These are phyloP conservation scores for Thalassoma bifasciatum DNA, from an alignment of 2,113 vertebrate species.

Conservation along the genomic window DNA sequence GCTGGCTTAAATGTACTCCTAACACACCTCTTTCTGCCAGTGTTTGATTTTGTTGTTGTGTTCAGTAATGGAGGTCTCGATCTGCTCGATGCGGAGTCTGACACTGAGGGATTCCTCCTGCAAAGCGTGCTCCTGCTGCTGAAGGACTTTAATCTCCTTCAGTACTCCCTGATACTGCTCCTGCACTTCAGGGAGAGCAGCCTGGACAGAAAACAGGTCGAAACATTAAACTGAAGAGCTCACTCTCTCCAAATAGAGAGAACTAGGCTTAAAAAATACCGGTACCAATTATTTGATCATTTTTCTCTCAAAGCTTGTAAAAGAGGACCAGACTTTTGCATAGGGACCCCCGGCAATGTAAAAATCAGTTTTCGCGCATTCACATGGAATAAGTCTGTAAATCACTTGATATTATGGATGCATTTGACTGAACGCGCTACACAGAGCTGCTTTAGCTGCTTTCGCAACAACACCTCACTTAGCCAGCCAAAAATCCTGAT, in stretches of 20 bases:
- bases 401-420: no score
- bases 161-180: conserved; percentile 84
- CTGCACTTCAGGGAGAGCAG: conserved; percentile 85
- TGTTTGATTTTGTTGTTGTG: conserved; percentile 92
- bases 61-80: conserved; percentile 86
- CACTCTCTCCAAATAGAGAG: neutral
- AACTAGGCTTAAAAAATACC: no score
- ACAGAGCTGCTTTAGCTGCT: no score
- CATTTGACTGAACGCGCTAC: no score
- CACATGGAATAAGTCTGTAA: no score
- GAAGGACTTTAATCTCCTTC: conserved; percentile 87
- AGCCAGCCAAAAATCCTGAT: no score
- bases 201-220: conserved; percentile 72
- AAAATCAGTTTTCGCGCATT: no score
- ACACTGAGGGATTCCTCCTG: conserved; percentile 91
- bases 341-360: no score
- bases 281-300: neutral
- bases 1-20: no score
- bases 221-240: neutral
- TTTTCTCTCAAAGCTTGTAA: no score
- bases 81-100: conserved; percentile 91
- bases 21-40: conserved; percentile 95
- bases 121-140: conserved; percentile 88
- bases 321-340: no score
- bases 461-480: no score